Evolutionary conservation across 2,797 vertebrate genomes (phyloP).

Genomic region (Dermochelys coriacea): DNA sequence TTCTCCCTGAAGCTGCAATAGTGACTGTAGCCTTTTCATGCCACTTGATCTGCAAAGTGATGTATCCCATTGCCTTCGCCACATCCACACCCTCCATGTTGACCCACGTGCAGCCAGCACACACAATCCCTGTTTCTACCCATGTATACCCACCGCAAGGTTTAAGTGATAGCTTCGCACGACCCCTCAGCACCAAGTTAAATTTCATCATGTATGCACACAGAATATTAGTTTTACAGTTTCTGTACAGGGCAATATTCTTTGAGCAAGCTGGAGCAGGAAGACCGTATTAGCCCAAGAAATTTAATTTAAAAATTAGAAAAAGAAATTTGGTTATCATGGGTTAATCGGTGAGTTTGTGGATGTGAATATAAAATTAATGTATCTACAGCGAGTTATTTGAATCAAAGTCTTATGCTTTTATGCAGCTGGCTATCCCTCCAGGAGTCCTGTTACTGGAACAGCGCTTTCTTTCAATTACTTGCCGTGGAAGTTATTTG

Average conservation of each 20-base stretch:
- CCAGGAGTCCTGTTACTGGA: constrained; percentile 37
- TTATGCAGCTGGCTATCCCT: constrained; percentile 32
- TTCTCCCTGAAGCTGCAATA: neutral
- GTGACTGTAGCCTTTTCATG: neutral
- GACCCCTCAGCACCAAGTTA: neutral
- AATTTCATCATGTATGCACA: neutral
- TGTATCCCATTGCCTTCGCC: neutral
- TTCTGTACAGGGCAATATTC: neutral
- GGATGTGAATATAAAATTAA: constrained; percentile 64
- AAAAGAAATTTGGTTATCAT: constrained; percentile 34
- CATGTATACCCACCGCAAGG: neutral
- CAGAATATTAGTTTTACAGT: neutral
- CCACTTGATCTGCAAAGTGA: neutral
- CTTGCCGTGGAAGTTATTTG: constrained; percentile 12
- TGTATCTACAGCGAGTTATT: constrained; percentile 62
- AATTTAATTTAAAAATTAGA: constrained; percentile 62
- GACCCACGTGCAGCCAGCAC: neutral
- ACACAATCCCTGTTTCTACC: neutral
- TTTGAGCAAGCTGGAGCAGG: neutral
- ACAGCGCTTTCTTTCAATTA: constrained; percentile 15
- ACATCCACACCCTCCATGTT: neutral
- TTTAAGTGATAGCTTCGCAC: neutral
- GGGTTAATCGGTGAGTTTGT: constrained; percentile 55
- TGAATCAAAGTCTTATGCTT: constrained; percentile 61
- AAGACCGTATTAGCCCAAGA: neutral